Evolutionary conservation across 35 echinoderm and acorn worm species (phyloP).

Genomic region (Lytechinus pictus): DNA sequence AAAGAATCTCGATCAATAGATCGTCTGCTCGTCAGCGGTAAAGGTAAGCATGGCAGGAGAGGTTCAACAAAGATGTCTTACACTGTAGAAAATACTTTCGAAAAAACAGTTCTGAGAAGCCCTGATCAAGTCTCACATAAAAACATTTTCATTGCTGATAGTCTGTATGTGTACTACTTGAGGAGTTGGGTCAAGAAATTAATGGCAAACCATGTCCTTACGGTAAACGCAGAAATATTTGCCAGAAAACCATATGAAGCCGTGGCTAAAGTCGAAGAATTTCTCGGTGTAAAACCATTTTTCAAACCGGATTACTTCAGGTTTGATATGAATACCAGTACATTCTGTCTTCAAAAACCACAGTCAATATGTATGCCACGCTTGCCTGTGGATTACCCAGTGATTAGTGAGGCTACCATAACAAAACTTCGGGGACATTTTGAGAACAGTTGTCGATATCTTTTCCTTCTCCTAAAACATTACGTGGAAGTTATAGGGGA

Average conservation of each 20-base stretch:
- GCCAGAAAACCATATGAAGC: slow-evolving; percentile 9
- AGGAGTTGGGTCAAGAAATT: slow-evolving; percentile 30
- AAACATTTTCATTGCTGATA: slow-evolving; percentile 37
- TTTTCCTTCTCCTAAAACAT: slow-evolving; percentile 33
- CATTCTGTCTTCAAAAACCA: slow-evolving; percentile 31
- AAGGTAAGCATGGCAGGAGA: slow-evolving; percentile 24
- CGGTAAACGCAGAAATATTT: slow-evolving; percentile 39
- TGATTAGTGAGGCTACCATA: neutral
- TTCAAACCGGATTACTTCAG: slow-evolving; percentile 25
- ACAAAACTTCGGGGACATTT: slow-evolving; percentile 25
- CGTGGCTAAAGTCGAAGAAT: slow-evolving; percentile 8
- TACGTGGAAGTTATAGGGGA: slow-evolving; percentile 3
- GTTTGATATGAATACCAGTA: slow-evolving; percentile 34
- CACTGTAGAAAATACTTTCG: slow-evolving; percentile 32
- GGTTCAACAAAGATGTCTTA: slow-evolving; percentile 40
- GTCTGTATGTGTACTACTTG: slow-evolving; percentile 39
- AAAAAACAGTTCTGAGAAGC: neutral
- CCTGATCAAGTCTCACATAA: neutral
- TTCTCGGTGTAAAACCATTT: neutral
- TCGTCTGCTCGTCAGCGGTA: slow-evolving; percentile 23
- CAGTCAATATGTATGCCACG: slow-evolving; percentile 3
- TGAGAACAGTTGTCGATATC: slow-evolving; percentile 12
- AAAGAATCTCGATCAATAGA: slow-evolving; percentile 4
- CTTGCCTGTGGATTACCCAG: neutral
- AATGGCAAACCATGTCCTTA: neutral